phyloP scores from a whole-genome alignment of 2,888 invertebrate species.

The Phalangium opilio region DNA sequence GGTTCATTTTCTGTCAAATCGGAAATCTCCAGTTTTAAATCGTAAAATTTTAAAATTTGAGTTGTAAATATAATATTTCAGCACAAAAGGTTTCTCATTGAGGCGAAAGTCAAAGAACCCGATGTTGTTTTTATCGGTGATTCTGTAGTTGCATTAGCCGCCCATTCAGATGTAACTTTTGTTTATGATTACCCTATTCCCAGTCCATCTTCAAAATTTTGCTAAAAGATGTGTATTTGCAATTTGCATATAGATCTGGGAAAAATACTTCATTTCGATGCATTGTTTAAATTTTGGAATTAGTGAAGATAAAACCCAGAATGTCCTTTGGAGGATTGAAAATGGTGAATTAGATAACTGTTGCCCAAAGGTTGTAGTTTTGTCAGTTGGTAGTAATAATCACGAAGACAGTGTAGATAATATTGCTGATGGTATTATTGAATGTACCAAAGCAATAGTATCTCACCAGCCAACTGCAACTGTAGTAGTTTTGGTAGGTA shows the following conservation, averaged over 20 bases:
- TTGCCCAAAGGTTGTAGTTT: constrained; percentile 50
- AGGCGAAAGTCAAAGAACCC: constrained; percentile 75
- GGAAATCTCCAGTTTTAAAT: no score
- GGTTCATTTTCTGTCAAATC: no score
- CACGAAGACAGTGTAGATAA: constrained; percentile 60
- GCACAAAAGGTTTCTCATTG: constrained; percentile 70
- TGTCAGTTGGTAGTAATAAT: constrained; percentile 81
- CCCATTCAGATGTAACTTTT: constrained; percentile 48
- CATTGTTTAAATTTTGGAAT: constrained; percentile 85
- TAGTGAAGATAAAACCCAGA: constrained; percentile 69
- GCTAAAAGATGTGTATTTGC: background rate
- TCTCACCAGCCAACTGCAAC: constrained; percentile 63
- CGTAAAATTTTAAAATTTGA: no score
- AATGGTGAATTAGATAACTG: constrained; percentile 81
- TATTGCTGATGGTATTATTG: constrained; percentile 61
- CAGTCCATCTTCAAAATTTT: background rate
- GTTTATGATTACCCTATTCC: constrained; percentile 4
- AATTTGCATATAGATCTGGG: constrained; percentile 47
- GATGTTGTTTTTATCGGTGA: constrained; percentile 85
- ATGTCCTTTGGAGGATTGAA: constrained; percentile 74
- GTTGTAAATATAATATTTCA: constrained; percentile 38
- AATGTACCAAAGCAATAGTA: constrained; percentile 55
- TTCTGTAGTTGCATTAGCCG: constrained; percentile 64
- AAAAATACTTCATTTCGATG: constrained; percentile 74
- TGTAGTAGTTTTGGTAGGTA: constrained; percentile 67